These are phyloP conservation scores for Drosophila arizonae DNA, from an alignment of 1,140 invertebrate genomes.

Conservation along the genomic window DNA sequence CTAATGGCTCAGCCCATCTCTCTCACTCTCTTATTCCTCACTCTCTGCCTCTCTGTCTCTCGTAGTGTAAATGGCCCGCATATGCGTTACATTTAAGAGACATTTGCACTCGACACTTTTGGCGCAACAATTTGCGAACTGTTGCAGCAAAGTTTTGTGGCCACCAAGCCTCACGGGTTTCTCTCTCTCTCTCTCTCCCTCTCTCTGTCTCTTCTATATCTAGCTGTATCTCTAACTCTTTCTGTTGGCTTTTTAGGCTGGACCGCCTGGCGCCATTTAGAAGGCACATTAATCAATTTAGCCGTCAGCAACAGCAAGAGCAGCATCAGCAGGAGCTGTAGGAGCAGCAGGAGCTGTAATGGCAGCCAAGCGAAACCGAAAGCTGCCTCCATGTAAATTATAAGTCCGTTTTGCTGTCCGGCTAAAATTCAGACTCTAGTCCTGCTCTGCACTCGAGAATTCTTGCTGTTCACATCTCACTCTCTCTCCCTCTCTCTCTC, in stretches of 20 bases:
- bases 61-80: background rate
- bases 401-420: slow-evolving; percentile 19
- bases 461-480: background rate
- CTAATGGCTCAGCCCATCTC: slow-evolving; percentile 10
- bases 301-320: slow-evolving; percentile 53
- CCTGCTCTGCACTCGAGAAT: background rate
- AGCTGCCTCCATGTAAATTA: slow-evolving; percentile 56
- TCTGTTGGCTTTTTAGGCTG: background rate
- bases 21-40: background rate
- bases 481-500: too few species aligned
- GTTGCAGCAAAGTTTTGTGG: slow-evolving; percentile 53
- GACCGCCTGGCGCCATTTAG: slow-evolving; percentile 68
- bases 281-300: slow-evolving; percentile 78
- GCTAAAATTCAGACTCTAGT: background rate
- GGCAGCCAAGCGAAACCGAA: slow-evolving; percentile 72
- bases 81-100: slow-evolving; percentile 10
- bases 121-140: slow-evolving; percentile 66
- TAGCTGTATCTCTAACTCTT: background rate
- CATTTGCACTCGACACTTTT: slow-evolving; percentile 66
- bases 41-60: background rate
- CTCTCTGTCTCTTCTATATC: background rate
- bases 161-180: background rate
- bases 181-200: background rate
- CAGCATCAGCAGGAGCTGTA: slow-evolving; percentile 37
- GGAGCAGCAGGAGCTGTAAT: slow-evolving; percentile 30